A percentile compares a stretch with the other conserved stretches of the same genome.
phyloP scores from a whole-genome alignment of 2,888 invertebrate genomes.

The Zonitis immaculata region DNA sequence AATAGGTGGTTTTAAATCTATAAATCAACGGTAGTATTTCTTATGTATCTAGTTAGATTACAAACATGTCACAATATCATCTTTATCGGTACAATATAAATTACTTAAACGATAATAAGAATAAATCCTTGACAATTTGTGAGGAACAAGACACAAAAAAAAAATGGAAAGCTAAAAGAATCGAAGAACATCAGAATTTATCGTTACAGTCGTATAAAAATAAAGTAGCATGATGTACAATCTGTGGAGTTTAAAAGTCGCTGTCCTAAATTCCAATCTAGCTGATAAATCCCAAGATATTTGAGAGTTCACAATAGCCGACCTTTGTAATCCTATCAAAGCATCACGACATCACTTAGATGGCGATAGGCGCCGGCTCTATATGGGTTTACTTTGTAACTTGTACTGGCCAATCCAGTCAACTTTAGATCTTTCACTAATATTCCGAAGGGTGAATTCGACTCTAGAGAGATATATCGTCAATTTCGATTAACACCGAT shows the following conservation, averaged over 20 bases:
- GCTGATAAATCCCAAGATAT: slow-evolving; percentile 38
- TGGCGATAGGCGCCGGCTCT: slow-evolving; percentile 22
- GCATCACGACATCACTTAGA: slow-evolving; percentile 32
- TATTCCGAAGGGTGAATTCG: too few species aligned
- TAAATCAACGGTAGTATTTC: too few species aligned
- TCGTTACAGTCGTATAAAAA: slow-evolving; percentile 24
- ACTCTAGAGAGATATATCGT: too few species aligned
- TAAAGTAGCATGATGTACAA: slow-evolving; percentile 22
- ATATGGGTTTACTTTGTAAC: slow-evolving; percentile 30
- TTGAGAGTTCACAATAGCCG: slow-evolving; percentile 37
- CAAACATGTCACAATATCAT: neutral
- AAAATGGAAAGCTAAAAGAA: slow-evolving; percentile 8
- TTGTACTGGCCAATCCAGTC: slow-evolving; percentile 21
- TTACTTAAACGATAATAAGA: neutral
- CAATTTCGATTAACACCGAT: too few species aligned
- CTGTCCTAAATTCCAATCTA: slow-evolving; percentile 35
- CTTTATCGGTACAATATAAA: neutral
- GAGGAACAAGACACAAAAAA: too few species aligned
- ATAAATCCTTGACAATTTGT: slow-evolving; percentile 16
- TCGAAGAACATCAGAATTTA: slow-evolving; percentile 20
- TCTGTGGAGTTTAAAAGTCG: slow-evolving; percentile 25
- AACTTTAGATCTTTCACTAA: slow-evolving; percentile 14
- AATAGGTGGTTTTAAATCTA: too few species aligned
- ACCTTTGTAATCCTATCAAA: slow-evolving; percentile 35
- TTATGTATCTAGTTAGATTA: too few species aligned